Evolutionary conservation across 2,797 vertebrate species (phyloP).

Genomic region (Monodelphis domestica): DNA sequence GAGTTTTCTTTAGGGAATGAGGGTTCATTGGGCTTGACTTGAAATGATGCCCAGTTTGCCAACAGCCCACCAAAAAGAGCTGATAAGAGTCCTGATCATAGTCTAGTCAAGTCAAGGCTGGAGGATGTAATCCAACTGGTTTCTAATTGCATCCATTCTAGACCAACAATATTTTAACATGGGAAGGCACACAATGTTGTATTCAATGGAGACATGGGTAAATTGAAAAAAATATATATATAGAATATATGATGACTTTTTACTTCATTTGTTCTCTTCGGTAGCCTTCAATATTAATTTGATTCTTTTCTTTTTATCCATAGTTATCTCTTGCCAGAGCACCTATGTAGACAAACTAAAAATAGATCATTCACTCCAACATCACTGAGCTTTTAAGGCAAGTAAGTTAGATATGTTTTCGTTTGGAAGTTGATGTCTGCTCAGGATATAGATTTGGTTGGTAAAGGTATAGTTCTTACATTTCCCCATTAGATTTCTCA

Average conservation of each 20-base stretch:
- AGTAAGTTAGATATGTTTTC: not conserved
- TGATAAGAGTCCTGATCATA: not conserved
- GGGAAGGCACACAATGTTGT: not conserved
- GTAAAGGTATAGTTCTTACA: not conserved
- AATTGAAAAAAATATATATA: not conserved
- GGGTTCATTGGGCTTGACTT: not conserved
- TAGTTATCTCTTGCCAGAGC: not conserved
- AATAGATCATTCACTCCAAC: not conserved
- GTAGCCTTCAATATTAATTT: not conserved
- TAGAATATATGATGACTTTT: not conserved
- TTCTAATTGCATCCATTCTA: not conserved
- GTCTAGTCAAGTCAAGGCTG: not conserved
- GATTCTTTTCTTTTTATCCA: conserved; percentile 18
- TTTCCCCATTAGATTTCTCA: not conserved
- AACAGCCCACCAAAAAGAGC: not conserved
- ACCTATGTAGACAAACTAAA: conserved; percentile 1
- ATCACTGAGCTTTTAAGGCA: not conserved
- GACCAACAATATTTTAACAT: not conserved
- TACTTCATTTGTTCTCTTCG: not conserved
- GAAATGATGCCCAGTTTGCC: not conserved
- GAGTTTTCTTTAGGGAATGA: not conserved
- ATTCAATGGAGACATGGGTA: not conserved
- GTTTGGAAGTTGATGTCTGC: not conserved
- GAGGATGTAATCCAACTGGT: not conserved
- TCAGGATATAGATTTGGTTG: not conserved